Evolutionary conservation across 2,888 invertebrate genomes (phyloP).

Genomic region (Biston betularia): DNA sequence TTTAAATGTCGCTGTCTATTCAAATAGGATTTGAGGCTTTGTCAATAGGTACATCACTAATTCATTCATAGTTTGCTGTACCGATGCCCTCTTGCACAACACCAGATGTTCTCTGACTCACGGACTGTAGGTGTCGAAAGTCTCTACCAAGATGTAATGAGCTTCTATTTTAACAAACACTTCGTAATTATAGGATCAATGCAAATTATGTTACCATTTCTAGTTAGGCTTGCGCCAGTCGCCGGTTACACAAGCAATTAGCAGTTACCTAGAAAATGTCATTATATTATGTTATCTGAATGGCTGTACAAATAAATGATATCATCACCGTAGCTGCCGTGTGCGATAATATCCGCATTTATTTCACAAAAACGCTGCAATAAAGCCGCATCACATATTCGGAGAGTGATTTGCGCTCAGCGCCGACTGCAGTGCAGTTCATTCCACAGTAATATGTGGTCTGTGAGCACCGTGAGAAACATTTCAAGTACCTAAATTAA

Average conservation of each 20-base stretch:
- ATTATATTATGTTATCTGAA: slow-evolving; percentile 37
- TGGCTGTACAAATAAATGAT: slow-evolving; percentile 49
- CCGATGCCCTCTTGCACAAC: slow-evolving; percentile 57
- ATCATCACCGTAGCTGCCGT: slow-evolving; percentile 42
- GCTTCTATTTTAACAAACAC: slow-evolving; percentile 44
- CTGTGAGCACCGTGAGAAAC: slow-evolving; percentile 77
- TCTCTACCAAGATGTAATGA: slow-evolving; percentile 56
- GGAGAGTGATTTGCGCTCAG: slow-evolving; percentile 47
- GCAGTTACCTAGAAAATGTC: slow-evolving; percentile 33
- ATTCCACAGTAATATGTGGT: slow-evolving; percentile 56
- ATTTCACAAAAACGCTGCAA: slow-evolving; percentile 40
- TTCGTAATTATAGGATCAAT: slow-evolving; percentile 29
- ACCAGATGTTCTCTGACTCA: slow-evolving; percentile 78
- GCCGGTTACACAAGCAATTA: slow-evolving; percentile 26
- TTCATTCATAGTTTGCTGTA: slow-evolving; percentile 45
- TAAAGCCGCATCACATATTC: slow-evolving; percentile 46
- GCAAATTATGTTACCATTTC: slow-evolving; percentile 28
- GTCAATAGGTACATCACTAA: slow-evolving; percentile 36
- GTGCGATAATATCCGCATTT: slow-evolving; percentile 35
- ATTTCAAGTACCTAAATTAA: slow-evolving; percentile 71
- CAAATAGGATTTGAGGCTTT: slow-evolving; percentile 36
- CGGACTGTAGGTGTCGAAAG: slow-evolving; percentile 65
- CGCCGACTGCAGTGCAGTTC: slow-evolving; percentile 41
- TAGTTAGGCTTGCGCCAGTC: slow-evolving; percentile 27
- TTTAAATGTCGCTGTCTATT: slow-evolving; percentile 11